Conservation (phyloP, 1,140 invertebrate species). For the Lepidurus arcticus region DNA sequence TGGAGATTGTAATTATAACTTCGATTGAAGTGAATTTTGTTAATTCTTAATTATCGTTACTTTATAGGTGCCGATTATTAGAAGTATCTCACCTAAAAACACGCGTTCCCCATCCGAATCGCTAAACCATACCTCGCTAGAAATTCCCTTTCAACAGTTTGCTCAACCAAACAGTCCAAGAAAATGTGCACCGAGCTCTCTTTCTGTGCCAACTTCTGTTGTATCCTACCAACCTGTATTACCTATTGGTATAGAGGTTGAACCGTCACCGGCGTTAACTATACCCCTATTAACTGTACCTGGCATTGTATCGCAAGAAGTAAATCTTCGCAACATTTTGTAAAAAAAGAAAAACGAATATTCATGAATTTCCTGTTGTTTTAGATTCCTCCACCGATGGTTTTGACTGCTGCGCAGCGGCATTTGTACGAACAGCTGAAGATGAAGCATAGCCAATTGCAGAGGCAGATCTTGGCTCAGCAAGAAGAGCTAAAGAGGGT, state of each 20-base stretch:
- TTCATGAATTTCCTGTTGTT: neutral
- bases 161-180: neutral
- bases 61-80: neutral
- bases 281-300: constrained; percentile 29
- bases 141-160: neutral
- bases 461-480: constrained; percentile 74
- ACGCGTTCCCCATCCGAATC: neutral
- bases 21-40: too few species aligned
- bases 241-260: constrained; percentile 27
- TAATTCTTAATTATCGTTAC: neutral
- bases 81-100: neutral
- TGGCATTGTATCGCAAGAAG: constrained; percentile 28
- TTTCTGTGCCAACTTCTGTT: neutral
- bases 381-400: constrained; percentile 44
- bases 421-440: constrained; percentile 69
- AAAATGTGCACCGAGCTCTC: neutral
- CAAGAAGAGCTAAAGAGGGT: constrained; percentile 76
- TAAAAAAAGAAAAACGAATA: neutral
- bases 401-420: constrained; percentile 55
- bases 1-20: too few species aligned
- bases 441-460: constrained; percentile 74
- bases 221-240: constrained; percentile 28
- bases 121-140: neutral
- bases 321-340: constrained; percentile 4
- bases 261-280: constrained; percentile 23